Evolutionary conservation across 2,113 vertebrate species (phyloP).

Genomic region (Spizaetus ornatus): DNA sequence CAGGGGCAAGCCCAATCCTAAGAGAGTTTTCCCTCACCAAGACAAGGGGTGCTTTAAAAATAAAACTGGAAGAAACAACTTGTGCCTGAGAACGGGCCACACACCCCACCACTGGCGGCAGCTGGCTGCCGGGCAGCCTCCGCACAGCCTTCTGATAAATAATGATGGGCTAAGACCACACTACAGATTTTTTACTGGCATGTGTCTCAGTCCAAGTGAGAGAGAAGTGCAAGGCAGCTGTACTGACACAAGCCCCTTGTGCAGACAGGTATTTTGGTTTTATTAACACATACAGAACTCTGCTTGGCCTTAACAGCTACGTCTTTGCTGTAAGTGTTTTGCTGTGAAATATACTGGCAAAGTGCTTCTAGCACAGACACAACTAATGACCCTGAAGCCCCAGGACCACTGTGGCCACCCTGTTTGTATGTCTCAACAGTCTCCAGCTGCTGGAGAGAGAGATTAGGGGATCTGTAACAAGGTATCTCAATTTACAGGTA

Average conservation of each 20-base stretch:
- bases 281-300: background rate
- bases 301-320: background rate
- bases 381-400: background rate
- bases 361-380: background rate
- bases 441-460: background rate
- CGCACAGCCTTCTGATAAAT: background rate
- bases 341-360: background rate
- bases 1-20: background rate
- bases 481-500: background rate
- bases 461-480: background rate
- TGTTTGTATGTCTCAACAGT: background rate
- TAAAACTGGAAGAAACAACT: background rate
- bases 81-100: background rate
- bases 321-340: background rate
- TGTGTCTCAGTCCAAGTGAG: background rate
- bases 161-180: background rate
- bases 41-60: background rate
- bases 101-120: background rate
- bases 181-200: background rate
- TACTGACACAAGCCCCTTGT: background rate
- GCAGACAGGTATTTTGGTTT: background rate
- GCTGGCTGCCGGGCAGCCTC: background rate
- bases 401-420: background rate
- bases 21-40: background rate
- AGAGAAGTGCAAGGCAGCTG: background rate